Base-by-base conservation (phyloP, 2,113 vertebrate species). In the Larimichthys crocea region DNA sequence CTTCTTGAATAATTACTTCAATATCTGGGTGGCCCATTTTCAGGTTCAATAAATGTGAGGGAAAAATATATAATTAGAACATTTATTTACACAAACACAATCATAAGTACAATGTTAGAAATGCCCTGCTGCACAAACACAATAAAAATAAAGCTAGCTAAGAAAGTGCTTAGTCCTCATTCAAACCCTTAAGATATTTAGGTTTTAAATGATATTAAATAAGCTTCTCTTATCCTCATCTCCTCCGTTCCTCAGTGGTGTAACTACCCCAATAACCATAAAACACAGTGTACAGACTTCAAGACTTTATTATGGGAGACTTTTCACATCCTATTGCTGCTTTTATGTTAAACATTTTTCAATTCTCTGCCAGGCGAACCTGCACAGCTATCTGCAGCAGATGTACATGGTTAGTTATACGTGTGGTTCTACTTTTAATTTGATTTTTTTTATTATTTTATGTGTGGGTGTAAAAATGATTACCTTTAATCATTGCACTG, bases 401-500 rank as follows among this genome's bases (percentile, higher is more conserved):
- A 57, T 42, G 68, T 12, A 19, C 44, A 49, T n/a, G 53, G 77
- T 73, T 67, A 49, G 6, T 17, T 35, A 9, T 29, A 46, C 26
- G 6, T 76, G 67, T 56, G 14, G 31, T 64, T 77, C 24, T 53
- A 76, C 40, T 42, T 75, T 80, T 70, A n/a, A 49, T 52, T 77
- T 71, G 5, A 16, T 48, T 62, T 63, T 57, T 82, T 29, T 29
- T 29, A 2, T 29, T 20, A 74, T 40, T 82, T 87, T 56, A 29
- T 66, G 62, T 66, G 79, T 88, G 67, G 85, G 86, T 62, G 87
- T 76, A 63, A 70, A 85, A 84, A 78, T 85, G 82, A 88, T 87
- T 77, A 85, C 40, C 79, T 22, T 76, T 80, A 64, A 82, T 89
- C 85, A 87, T 67, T 80, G 70, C 76, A 24, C 67, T 69, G 60